Percentiles rank a stretch among this genome's conserved stretches.
Conservation (phyloP, 2,888 invertebrate genomes). For the Diaprepes abbreviatus region DNA sequence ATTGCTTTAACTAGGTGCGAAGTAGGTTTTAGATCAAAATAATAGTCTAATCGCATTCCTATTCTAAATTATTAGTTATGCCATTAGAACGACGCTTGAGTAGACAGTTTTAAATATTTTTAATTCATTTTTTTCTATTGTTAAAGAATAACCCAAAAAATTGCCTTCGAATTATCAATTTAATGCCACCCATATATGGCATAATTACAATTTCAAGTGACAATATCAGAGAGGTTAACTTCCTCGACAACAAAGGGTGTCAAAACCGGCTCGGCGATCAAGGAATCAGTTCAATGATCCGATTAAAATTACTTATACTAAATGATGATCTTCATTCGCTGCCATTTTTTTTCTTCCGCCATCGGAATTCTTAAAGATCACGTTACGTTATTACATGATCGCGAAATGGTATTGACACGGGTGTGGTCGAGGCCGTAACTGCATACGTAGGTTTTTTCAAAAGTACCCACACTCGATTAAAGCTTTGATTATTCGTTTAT, state of each 20-base stretch:
- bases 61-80: too few relatives aligned
- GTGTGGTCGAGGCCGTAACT: not conserved
- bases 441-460: not conserved
- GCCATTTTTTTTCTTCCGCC: conserved; percentile 7
- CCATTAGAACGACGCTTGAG: too few relatives aligned
- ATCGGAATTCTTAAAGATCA: conserved; percentile 9
- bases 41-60: too few relatives aligned
- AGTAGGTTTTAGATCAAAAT: too few relatives aligned
- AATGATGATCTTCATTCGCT: not conserved
- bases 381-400: conserved; percentile 5
- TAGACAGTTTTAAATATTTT: too few relatives aligned
- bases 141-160: too few relatives aligned
- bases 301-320: conserved; percentile 1
- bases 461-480: not conserved
- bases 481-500: too few relatives aligned
- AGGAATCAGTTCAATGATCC: conserved; percentile 11
- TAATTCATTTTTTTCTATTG: too few relatives aligned
- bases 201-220: not conserved
- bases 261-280: not conserved
- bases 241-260: not conserved
- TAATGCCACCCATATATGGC: not conserved
- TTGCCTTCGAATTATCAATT: too few relatives aligned
- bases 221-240: not conserved
- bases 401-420: conserved; percentile 1
- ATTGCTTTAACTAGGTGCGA: too few relatives aligned